Evolutionary conservation across 2,113 vertebrate species (phyloP).

Genomic region (Oxygymnocypris stewartii): DNA sequence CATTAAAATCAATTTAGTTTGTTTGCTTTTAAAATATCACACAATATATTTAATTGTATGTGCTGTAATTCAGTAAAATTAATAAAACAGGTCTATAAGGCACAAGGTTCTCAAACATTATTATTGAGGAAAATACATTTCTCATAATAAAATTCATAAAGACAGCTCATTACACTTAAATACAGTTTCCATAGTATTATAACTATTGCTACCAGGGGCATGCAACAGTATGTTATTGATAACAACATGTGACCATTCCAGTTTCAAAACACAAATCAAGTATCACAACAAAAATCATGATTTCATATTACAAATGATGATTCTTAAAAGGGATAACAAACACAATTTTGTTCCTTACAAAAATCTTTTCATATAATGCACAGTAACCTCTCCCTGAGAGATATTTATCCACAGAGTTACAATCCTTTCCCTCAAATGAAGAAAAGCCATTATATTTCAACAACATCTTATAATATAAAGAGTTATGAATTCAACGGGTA

Average conservation of each 20-base stretch:
- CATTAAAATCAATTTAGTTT: background rate
- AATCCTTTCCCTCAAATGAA: constrained; percentile 19
- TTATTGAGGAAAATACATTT: background rate
- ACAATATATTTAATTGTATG: background rate
- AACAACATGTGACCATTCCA: background rate
- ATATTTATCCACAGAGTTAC: constrained; percentile 17
- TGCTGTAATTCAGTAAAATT: background rate
- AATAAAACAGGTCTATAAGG: background rate
- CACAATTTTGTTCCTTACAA: background rate
- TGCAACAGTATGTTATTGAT: background rate
- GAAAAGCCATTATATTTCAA: background rate
- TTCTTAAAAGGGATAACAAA: constrained; percentile 15
- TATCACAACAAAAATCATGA: background rate
- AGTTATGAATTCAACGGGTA: background rate
- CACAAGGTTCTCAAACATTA: background rate
- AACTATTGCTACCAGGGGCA: background rate
- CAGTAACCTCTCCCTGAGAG: constrained; percentile 24
- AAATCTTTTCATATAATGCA: constrained; percentile 4
- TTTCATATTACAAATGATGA: background rate
- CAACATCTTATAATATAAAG: constrained; percentile 3
- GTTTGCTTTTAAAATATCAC: background rate
- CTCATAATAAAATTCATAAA: background rate
- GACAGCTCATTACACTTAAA: background rate
- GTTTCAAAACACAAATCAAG: background rate
- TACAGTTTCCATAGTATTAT: background rate